Conservation (phyloP, 2,797 vertebrate genomes). For the Chanos chanos region DNA sequence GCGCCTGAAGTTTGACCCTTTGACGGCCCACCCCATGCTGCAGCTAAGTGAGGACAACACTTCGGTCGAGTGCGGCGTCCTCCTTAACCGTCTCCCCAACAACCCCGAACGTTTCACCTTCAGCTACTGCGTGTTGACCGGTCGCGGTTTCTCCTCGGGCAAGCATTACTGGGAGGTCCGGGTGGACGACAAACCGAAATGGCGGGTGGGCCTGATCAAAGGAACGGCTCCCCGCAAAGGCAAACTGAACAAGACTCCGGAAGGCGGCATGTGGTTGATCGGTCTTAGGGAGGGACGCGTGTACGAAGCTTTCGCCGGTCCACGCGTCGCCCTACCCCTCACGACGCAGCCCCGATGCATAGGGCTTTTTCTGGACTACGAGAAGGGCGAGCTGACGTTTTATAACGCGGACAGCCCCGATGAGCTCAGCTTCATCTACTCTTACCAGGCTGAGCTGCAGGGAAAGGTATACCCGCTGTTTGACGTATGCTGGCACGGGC, state of each 20-base stretch:
- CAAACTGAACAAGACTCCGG: constrained; percentile 76
- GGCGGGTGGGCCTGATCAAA: constrained; percentile 78
- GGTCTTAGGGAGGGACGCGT: constrained; percentile 75
- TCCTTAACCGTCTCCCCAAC: constrained; percentile 66
- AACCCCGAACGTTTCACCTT: constrained; percentile 77
- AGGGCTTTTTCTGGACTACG: constrained; percentile 78
- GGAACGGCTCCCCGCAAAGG: constrained; percentile 72
- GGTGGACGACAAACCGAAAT: too few relatives aligned
- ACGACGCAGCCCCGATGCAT: constrained; percentile 59
- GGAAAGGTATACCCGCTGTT: constrained; percentile 80
- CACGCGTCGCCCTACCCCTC: constrained; percentile 64
- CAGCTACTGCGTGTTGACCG: constrained; percentile 77
- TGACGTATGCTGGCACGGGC: constrained; percentile 80
- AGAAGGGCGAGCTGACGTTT: constrained; percentile 74
- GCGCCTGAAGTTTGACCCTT: constrained; percentile 72
- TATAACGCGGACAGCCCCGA: constrained; percentile 71
- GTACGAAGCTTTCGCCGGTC: constrained; percentile 75
- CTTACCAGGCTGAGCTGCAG: constrained; percentile 77
- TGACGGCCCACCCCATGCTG: constrained; percentile 76
- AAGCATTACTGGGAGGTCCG: constrained; percentile 85
- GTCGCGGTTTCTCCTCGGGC: constrained; percentile 77
- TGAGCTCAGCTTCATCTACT: constrained; percentile 74
- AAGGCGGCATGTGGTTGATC: constrained; percentile 77
- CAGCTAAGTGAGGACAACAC: constrained; percentile 72
- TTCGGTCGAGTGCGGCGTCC: constrained; percentile 65